A percentile compares a stretch with the other conserved stretches of the same genome.
These are phyloP conservation scores for Spatulosminthurus flaviceps DNA, from an alignment of 2,888 invertebrate genomes.

Conservation along the genomic window DNA sequence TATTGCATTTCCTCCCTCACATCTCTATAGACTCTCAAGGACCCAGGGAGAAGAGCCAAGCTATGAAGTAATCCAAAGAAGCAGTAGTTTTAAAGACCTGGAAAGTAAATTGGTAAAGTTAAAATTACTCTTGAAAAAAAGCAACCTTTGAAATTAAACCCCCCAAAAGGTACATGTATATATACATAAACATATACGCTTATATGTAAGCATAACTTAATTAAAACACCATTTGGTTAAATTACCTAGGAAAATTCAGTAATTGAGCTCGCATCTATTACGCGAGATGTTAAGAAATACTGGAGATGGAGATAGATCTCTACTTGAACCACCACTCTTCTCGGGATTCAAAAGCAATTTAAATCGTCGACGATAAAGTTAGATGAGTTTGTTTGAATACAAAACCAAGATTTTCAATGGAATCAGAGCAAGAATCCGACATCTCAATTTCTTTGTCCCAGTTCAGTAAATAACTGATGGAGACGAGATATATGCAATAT, in stretches of 20 bases:
- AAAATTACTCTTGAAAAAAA: too few relatives aligned
- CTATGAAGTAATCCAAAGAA: too few relatives aligned
- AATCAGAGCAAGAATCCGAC: background rate
- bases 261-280: constrained; percentile 8
- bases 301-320: background rate
- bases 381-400: constrained; percentile 10
- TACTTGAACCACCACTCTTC: background rate
- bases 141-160: too few relatives aligned
- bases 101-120: too few relatives aligned
- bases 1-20: too few relatives aligned
- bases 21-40: too few relatives aligned
- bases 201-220: background rate
- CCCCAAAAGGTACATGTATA: background rate
- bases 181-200: background rate
- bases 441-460: constrained; percentile 6
- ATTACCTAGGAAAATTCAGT: constrained; percentile 2
- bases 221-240: background rate
- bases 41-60: too few relatives aligned
- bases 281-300: background rate
- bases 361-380: constrained; percentile 2
- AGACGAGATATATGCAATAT: background rate
- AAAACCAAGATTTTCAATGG: constrained; percentile 14
- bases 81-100: too few relatives aligned
- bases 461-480: constrained; percentile 2
- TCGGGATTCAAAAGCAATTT: background rate